Base-by-base conservation (phyloP, 2,888 invertebrate genomes). In the Sarcophaga subvicina region DNA sequence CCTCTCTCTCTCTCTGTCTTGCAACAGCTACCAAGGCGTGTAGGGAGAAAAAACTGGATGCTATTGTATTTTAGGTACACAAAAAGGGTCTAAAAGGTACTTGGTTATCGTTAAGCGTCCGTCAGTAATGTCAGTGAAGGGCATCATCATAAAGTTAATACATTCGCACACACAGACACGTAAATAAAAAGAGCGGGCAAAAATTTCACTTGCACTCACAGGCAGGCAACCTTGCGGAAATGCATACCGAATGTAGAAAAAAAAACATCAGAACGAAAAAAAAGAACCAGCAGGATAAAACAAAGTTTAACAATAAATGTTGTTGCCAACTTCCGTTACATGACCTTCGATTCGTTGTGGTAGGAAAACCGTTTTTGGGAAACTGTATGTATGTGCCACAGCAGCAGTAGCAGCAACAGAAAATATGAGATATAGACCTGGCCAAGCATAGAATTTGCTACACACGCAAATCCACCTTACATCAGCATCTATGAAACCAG, bases 261-360 rank as follows among this genome's bases (percentile, higher is more conserved):
- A 17, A 49, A 49, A 49, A 49, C 3, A 14, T 11, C 10, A 49
- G 49, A 49, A 49, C 4, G 14, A 49, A 12, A 49, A 49, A 49
- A 49, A 49, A 49, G 12, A 8, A 54, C 17, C 14, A 17, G 4
- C 54, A 70, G 82, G 66, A 72, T 45, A 70, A 77, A 80, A 80
- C 37, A 75, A 83, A 83, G 75, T 83, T 83, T 62, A 87, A 81
- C 80, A 75, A 87, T 83, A 83, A 86, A 90, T 90, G 89, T 89
- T 91, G 90, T 88, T 91, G 91, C 91, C 91, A 91, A 91, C 90
- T 90, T 91, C 91, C 91, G 90, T 89, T 87, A 67, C 69, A 87
- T 80, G 87, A 87, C 87, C 87, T 87, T 87, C 87, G 64, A 84
- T 84, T 75, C 17, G 25, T 64, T 80, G 37, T 47, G 12, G 22